Base-by-base conservation (phyloP, 2,888 invertebrate genomes). In the Drosophila meridionalis region DNA sequence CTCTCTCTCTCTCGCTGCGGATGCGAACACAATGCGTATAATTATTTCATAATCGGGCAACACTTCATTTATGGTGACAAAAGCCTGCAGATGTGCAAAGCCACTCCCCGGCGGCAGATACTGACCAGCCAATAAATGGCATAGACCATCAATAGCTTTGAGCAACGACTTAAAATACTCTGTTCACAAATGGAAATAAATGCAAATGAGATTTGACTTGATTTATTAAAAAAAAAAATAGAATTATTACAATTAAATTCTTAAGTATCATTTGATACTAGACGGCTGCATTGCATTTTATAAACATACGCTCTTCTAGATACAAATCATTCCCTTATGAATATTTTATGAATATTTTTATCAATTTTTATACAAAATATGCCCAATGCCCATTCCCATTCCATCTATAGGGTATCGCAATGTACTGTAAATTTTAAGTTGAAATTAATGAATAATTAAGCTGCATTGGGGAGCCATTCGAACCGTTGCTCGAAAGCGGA, bases 401-500 rank as follows among this genome's bases (percentile, higher is more conserved):
- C 0, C 3, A 12, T 20, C 0, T 3, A 30, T 8, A 50, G 68
- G 36, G 69, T 30, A 69, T 36, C 7, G 58, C 38, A 81, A 61
- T 11, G 42, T 34, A 8, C 9, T 45, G 61, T 52, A 71, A 74
- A 80, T 86, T 87, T 78, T 74, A 80, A 84, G 89, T 82, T 80
- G 77, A 87, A 90, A 89, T 90, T 87, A 90, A 90, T 90, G 90
- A 87, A 89, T 87, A 87, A 87, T 90, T 89, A 90, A 87, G 74
- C 78, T 73, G 79, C 73, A 58, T 55, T 72, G 68, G 76, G 82
- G 69, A 60, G 38, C 52, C 53, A 66, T 62, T 59, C 53, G 68
- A 61, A 56, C 56, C 63, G 60, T 45, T 75, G 61, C 53, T 34
- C 45, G 55, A 75, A 32, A 50, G 34, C 79, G 85, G 85, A 86